Evolutionary conservation across 2,888 invertebrate genomes (phyloP).

Genomic region (Cepaea hortensis): DNA sequence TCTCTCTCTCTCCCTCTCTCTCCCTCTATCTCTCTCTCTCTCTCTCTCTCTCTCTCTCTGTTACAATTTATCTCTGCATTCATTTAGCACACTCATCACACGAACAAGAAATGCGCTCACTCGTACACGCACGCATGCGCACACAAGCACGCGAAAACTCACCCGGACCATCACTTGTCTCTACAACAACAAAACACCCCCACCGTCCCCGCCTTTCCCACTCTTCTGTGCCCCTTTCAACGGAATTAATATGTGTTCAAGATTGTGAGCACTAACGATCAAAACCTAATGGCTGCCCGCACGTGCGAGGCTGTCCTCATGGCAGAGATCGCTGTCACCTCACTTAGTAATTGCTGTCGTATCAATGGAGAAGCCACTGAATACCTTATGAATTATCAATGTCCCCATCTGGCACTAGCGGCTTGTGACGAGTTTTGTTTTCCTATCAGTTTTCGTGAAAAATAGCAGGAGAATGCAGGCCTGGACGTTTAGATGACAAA

Average conservation of each 20-base stretch:
- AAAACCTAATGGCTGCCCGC: constrained; percentile 20
- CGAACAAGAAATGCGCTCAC: neutral
- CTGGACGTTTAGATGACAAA: no score
- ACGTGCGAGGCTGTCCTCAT: neutral
- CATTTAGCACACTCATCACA: neutral
- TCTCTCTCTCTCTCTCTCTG: neutral
- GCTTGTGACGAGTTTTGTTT: no score
- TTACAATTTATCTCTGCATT: neutral
- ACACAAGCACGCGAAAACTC: no score
- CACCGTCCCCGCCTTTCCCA: no score
- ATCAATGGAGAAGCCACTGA: neutral
- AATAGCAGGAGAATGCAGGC: no score
- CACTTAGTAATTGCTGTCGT: constrained; percentile 14
- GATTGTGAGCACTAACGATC: constrained; percentile 4
- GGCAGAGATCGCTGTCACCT: constrained; percentile 3
- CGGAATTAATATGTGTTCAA: constrained; percentile 3
- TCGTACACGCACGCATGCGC: neutral
- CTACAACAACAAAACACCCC: no score
- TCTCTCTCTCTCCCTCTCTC: neutral
- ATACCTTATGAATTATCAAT: constrained; percentile 50
- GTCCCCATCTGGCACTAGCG: constrained; percentile 40
- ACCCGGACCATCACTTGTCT: no score
- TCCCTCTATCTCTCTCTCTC: neutral
- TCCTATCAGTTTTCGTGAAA: no score
- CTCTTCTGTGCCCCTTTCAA: neutral